Conservation (phyloP, 2,888 invertebrate genomes). For the Hydriomena furcata region DNA sequence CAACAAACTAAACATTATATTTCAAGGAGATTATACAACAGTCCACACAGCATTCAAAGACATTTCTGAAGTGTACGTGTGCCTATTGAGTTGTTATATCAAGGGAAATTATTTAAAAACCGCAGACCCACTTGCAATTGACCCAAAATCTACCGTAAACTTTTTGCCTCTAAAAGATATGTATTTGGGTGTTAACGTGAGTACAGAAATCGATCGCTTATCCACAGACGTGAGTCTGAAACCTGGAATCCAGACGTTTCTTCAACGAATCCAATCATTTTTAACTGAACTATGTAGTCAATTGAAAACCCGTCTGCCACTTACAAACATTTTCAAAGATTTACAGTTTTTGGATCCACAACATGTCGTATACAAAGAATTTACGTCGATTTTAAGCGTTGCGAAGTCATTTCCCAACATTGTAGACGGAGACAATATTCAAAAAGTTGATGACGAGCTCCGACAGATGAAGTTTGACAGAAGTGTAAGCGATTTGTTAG, state of each 20-base stretch:
- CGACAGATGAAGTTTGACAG: conserved; percentile 3
- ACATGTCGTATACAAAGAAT: background rate
- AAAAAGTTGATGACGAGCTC: conserved; percentile 3
- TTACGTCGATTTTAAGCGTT: conserved; percentile 2
- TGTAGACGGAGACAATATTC: background rate
- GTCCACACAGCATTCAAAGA: conserved; percentile 6
- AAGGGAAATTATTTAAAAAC: conserved; percentile 25
- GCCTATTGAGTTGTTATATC: conserved; percentile 26
- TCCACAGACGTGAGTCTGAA: conserved; percentile 12
- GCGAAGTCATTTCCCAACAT: conserved; percentile 1
- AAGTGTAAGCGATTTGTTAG: conserved; percentile 16
- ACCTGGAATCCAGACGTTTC: conserved; percentile 12
- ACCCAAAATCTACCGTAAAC: conserved; percentile 21
- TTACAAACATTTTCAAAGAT: conserved; percentile 1
- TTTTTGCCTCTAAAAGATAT: conserved; percentile 25
- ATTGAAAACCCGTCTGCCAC: conserved; percentile 4
- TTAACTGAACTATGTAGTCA: background rate
- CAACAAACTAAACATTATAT: conserved; percentile 23
- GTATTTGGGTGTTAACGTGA: conserved; percentile 22
- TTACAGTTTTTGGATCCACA: conserved; percentile 7
- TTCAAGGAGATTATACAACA: conserved; percentile 14
- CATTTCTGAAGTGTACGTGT: conserved; percentile 12
- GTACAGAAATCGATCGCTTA: conserved; percentile 8
- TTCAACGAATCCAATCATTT: conserved; percentile 10
- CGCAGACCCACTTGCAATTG: conserved; percentile 16